phyloP scores from a whole-genome alignment of 2,888 invertebrate species.

The Nematopogon swammerdamellus region DNA sequence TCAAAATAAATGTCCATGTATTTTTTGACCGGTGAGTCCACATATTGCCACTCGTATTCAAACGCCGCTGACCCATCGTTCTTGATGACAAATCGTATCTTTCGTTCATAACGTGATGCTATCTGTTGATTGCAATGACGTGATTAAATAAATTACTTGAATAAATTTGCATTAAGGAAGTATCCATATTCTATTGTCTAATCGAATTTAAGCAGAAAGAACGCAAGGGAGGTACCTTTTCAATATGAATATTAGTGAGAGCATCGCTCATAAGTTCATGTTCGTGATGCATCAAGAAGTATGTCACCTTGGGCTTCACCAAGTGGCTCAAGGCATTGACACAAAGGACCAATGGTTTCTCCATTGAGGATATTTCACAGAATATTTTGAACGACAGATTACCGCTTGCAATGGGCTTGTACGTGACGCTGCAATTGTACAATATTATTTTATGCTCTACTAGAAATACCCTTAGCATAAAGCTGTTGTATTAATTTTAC shows the following conservation, averaged over 20 bases:
- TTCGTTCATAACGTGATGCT: constrained; percentile 41
- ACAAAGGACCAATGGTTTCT: constrained; percentile 42
- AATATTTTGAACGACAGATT: constrained; percentile 53
- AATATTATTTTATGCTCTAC: not conserved
- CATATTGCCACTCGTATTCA: constrained; percentile 39
- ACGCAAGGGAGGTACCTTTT: constrained; percentile 26
- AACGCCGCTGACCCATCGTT: constrained; percentile 46
- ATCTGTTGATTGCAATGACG: constrained; percentile 20
- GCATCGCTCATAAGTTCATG: constrained; percentile 32
- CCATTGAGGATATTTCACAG: constrained; percentile 51
- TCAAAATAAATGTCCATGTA: constrained; percentile 33
- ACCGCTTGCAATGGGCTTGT: constrained; percentile 51
- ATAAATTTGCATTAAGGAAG: no score
- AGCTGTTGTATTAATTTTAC: no score
- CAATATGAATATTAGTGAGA: constrained; percentile 38
- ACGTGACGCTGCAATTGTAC: constrained; percentile 39
- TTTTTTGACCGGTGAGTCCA: constrained; percentile 27
- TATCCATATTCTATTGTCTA: no score
- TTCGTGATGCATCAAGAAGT: constrained; percentile 36
- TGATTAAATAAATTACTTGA: no score
- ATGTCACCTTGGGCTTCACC: constrained; percentile 48
- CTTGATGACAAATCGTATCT: constrained; percentile 32
- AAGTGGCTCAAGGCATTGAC: constrained; percentile 51
- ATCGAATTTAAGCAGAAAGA: not conserved
- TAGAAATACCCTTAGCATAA: not conserved